phyloP scores from a whole-genome alignment of 2,797 vertebrate genomes.

The Clangula hyemalis region DNA sequence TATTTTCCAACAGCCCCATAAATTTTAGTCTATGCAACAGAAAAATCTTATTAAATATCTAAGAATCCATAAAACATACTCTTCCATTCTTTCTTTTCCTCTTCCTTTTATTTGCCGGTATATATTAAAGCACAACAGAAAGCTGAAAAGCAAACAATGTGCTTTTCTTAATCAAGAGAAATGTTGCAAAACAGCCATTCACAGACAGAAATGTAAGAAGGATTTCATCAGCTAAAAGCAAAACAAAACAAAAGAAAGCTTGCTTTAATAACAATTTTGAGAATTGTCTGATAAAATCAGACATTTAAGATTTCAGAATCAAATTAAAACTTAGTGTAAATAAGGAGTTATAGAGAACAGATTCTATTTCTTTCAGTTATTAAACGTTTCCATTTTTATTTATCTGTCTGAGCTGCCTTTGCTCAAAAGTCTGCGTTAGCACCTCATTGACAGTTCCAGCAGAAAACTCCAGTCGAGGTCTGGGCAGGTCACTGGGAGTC shows the following conservation, averaged over 20 bases:
- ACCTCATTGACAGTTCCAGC: background rate
- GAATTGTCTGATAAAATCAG: background rate
- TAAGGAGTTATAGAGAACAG: background rate
- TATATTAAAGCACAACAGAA: background rate
- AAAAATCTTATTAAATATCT: background rate
- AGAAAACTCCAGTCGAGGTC: background rate
- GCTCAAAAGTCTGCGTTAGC: background rate
- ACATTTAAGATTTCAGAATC: background rate
- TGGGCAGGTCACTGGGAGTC: background rate
- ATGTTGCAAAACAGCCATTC: background rate
- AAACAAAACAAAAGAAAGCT: background rate
- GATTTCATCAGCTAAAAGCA: background rate
- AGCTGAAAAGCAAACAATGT: background rate
- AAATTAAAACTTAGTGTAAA: background rate
- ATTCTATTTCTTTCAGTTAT: background rate
- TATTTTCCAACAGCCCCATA: background rate
- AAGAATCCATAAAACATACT: background rate
- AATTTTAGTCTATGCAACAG: background rate
- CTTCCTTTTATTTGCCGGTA: background rate
- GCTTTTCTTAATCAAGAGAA: background rate
- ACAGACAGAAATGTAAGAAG: background rate
- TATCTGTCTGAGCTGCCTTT: background rate
- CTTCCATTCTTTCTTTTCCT: background rate
- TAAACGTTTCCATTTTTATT: background rate
- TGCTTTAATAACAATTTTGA: background rate